A percentile compares a stretch with the other conserved stretches of the same genome.
phyloP scores from a whole-genome alignment of 1,140 invertebrate species.

The Hylaeus volcanicus region DNA sequence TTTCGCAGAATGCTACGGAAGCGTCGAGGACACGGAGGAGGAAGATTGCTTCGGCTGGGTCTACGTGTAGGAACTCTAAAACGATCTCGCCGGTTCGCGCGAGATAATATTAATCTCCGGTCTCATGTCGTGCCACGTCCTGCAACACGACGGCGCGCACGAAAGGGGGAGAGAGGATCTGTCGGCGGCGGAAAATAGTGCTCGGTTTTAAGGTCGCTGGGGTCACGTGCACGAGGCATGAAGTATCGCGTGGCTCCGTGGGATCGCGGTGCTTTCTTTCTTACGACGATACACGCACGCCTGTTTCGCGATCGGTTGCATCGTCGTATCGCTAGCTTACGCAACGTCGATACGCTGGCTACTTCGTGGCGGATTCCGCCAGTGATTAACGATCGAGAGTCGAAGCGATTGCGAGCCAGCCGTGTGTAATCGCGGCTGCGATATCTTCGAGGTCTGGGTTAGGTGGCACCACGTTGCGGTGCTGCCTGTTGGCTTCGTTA shows the following conservation, averaged over 20 bases:
- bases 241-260: slow-evolving; percentile 75
- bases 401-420: background rate
- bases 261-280: slow-evolving; percentile 63
- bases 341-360: slow-evolving; percentile 41
- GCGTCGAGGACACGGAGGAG: background rate
- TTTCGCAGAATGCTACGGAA: slow-evolving; percentile 1
- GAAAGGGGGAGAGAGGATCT: slow-evolving; percentile 54
- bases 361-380: background rate
- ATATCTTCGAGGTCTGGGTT: background rate
- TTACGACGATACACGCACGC: slow-evolving; percentile 57
- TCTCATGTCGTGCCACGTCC: slow-evolving; percentile 66
- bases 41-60: background rate
- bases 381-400: background rate
- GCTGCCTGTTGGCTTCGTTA: background rate
- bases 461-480: background rate
- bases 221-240: slow-evolving; percentile 72
- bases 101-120: slow-evolving; percentile 66
- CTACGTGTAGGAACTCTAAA: slow-evolving; percentile 31
- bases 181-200: slow-evolving; percentile 73
- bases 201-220: slow-evolving; percentile 71
- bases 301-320: slow-evolving; percentile 44
- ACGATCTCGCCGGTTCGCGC: slow-evolving; percentile 23
- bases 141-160: slow-evolving; percentile 48
- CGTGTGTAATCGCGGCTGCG: background rate
- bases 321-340: background rate